phyloP scores from a whole-genome alignment of 2,113 vertebrate species.

The Pandion haliaetus region DNA sequence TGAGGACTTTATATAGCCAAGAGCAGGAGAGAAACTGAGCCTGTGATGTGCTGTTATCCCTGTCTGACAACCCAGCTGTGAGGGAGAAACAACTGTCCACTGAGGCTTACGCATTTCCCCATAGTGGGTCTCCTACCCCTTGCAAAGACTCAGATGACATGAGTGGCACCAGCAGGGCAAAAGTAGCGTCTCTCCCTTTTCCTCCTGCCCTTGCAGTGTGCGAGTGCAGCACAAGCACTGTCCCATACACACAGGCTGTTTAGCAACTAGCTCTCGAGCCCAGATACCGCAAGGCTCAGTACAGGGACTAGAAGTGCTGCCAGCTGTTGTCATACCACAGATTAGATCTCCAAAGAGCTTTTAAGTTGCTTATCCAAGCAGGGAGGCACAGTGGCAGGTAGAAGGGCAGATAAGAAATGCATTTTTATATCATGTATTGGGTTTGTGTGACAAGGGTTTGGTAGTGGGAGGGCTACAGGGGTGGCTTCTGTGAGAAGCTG shows the following conservation, averaged over 20 bases:
- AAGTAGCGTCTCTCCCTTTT: neutral
- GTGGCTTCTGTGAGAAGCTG: too few relatives aligned
- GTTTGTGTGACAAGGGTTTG: too few relatives aligned
- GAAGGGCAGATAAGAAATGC: neutral
- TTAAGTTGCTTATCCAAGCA: neutral
- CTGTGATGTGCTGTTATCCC: constrained; percentile 72
- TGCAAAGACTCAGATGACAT: neutral
- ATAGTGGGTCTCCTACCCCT: neutral
- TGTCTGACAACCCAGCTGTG: constrained; percentile 60
- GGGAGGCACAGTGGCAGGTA: neutral
- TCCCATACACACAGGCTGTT: accelerated
- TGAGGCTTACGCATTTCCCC: constrained; percentile 40
- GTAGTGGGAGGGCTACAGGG: too few relatives aligned
- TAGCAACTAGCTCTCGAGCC: neutral
- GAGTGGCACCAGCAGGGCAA: neutral
- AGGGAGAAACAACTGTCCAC: constrained; percentile 31
- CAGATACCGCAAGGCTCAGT: neutral
- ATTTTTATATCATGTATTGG: neutral
- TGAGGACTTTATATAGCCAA: neutral
- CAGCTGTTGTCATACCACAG: neutral
- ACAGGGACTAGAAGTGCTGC: accelerated
- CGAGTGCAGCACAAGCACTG: neutral
- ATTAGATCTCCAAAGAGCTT: neutral
- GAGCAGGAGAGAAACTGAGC: neutral
- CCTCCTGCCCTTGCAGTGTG: accelerated